A percentile compares a stretch with the other conserved stretches of the same genome.
These are phyloP conservation scores for Phylloscopus trochilus DNA, from an alignment of 2,113 vertebrate genomes.

Conservation along the genomic window DNA sequence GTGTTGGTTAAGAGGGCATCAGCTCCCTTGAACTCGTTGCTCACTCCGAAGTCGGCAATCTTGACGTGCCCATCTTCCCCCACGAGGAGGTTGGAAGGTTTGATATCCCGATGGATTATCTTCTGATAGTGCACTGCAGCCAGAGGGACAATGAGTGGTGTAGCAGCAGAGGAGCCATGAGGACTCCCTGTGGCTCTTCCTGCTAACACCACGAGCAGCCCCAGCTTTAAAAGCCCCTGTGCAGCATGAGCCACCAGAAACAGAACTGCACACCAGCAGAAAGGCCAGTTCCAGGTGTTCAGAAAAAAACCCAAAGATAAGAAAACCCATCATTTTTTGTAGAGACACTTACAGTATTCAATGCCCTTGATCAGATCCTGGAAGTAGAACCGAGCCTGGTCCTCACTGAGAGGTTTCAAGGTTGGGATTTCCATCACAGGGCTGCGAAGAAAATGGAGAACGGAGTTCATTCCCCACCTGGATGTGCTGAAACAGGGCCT, in stretches of 20 bases:
- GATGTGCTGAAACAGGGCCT: background rate
- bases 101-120: constrained; percentile 96
- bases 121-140: constrained; percentile 94
- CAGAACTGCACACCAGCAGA: accelerated
- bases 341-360: constrained; percentile 86
- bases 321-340: background rate
- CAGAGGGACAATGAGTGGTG: background rate
- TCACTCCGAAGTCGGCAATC: constrained; percentile 96
- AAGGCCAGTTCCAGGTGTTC: background rate
- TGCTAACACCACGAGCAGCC: background rate
- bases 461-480: accelerated
- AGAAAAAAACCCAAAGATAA: background rate
- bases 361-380: constrained; percentile 97
- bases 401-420: constrained; percentile 89
- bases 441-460: constrained; percentile 63
- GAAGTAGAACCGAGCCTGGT: constrained; percentile 96
- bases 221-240: background rate
- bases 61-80: constrained; percentile 95
- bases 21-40: constrained; percentile 94
- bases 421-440: constrained; percentile 97
- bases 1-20: constrained; percentile 95
- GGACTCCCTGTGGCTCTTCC: background rate
- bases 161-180: background rate
- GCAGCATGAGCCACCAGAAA: background rate
- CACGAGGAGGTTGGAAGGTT: constrained; percentile 94